Evolutionary conservation across 2,888 invertebrate species (phyloP), one percentile per base, ranked within the genome.

Genomic region (Ophraella communa): DNA sequence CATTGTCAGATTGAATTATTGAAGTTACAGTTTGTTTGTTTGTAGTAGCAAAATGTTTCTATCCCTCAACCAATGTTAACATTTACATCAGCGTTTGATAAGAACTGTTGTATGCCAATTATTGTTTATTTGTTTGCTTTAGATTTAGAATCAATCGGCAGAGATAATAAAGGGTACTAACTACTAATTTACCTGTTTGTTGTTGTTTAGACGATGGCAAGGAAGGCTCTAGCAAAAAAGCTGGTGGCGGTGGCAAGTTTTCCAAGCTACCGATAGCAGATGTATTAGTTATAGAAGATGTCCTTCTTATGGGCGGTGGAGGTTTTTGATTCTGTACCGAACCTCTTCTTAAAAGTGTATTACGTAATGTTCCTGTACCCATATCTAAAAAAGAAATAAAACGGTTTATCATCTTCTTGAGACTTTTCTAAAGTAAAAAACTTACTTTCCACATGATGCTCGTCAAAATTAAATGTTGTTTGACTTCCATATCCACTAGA

Each of bases 271-370:
- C 84, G 71, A 79, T 82, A 65, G 79, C 81, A 35, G 65, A 63
- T 21, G 81, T 78, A 66, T 84, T 83, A 18, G 87, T 85, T 60
- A 88, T 86, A 10, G 87, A 87, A 0, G 94, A 93, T 0, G 94
- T 94, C 42, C 94, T 85, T 55, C 95, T 85, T 47, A 94, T 91
- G 0, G 94, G 94, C 33, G 94, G 94, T 67, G 93, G 92, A 35
- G 94, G 94, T 80, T 92, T 89, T 73, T 85, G 84, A 70, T 84
- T 81, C 70, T 77, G 89, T 82, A 76, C 86, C 79, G 83, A 91
- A 80, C 76, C 88, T 79, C 78, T 87, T 78, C 89, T 88, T 78
- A 80, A 84, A 77, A 86, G 76, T 56, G 80, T 81, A 71, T 79
- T 81, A 39, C 82, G 76, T 72, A 82, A 78, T 30, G 81, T 80